Evolutionary conservation across 2,888 invertebrate species (phyloP).

Genomic region (Parasteatoda lunata): DNA sequence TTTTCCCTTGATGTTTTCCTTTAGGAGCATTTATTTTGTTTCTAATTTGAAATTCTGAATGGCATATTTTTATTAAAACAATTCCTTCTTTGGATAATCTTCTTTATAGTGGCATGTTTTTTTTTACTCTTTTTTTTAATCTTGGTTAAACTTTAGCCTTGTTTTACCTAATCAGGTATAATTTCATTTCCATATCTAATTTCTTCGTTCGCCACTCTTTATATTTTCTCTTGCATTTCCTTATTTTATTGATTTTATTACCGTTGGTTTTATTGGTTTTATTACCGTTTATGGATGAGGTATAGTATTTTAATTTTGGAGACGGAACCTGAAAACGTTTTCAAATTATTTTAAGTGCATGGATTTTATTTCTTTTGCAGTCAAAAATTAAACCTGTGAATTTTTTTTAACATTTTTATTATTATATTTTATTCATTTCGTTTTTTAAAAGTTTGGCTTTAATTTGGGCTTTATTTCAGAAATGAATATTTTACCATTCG

Average conservation of each 20-base stretch:
- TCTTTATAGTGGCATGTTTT: constrained; percentile 4
- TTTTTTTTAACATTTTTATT: constrained; percentile 7
- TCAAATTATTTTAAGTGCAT: constrained; percentile 8
- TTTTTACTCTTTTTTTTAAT: constrained; percentile 9
- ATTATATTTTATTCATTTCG: constrained; percentile 6
- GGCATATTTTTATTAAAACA: constrained; percentile 8
- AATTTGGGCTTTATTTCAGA: constrained; percentile 3
- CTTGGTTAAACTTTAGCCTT: constrained; percentile 31
- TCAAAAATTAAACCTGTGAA: not conserved
- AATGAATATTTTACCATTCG: not conserved
- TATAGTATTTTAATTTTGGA: constrained; percentile 19
- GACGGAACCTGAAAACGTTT: constrained; percentile 9
- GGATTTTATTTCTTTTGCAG: not conserved
- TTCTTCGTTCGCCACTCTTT: constrained; percentile 36
- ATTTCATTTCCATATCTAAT: constrained; percentile 9
- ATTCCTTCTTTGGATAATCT: not conserved
- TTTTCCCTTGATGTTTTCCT: no score
- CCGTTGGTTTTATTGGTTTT: constrained; percentile 47
- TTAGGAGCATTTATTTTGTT: constrained; percentile 19
- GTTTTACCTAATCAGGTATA: constrained; percentile 15
- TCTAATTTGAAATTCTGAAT: constrained; percentile 18
- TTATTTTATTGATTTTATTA: constrained; percentile 63
- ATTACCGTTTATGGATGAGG: constrained; percentile 67
- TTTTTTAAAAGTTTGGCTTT: constrained; percentile 4
- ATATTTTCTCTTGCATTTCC: constrained; percentile 29